Percentiles rank a stretch among this genome's conserved stretches.
Evolutionary conservation across 2,113 vertebrate species (phyloP).

Genomic region (Erpornis zantholeuca): DNA sequence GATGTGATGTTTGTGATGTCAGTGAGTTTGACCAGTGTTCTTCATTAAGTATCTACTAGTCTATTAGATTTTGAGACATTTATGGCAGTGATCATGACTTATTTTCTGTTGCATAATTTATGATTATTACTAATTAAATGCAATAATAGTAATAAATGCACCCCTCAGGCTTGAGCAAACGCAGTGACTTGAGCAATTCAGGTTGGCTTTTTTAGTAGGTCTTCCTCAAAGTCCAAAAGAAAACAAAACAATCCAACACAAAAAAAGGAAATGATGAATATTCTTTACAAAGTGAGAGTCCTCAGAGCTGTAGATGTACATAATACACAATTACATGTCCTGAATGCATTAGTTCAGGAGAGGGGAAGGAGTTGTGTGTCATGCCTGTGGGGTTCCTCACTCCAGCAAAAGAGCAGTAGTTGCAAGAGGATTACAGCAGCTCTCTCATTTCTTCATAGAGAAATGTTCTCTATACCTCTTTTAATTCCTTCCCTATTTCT

Average conservation of each 20-base stretch:
- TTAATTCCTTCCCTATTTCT: neutral
- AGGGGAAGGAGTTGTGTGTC: neutral
- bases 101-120: neutral
- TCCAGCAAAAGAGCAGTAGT: neutral
- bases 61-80: neutral
- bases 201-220: neutral
- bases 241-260: neutral
- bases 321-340: neutral
- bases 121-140: neutral
- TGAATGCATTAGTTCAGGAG: neutral
- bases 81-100: neutral
- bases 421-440: neutral
- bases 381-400: neutral
- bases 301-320: neutral
- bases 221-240: neutral
- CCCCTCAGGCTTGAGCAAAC: neutral
- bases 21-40: neutral
- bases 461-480: neutral
- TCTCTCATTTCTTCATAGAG: neutral
- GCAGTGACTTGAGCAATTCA: neutral
- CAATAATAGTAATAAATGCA: neutral
- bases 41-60: neutral
- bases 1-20: neutral
- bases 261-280: neutral
- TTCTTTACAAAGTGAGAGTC: neutral